Conservation (phyloP, 2,113 vertebrate species). For the Oryctolagus cuniculus region mOryCun1.1 NC_091445.1:66751001-66751500, state of each 20-base stretch:
- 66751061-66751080: not conserved
- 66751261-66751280: not conserved
- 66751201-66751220: too few relatives aligned
- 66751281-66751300: not conserved
- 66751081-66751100: not conserved
- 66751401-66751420: not conserved
- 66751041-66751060: not conserved
- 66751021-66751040: not conserved
- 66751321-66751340: not conserved
- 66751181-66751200: too few relatives aligned
- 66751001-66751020: not conserved
- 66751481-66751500: not conserved
- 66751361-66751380: not conserved
- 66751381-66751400: not conserved
- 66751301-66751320: not conserved
- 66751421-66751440: not conserved
- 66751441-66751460: not conserved
- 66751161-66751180: too few relatives aligned
- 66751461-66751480: not conserved
- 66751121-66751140: too few relatives aligned
- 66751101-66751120: too few relatives aligned
- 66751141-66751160: too few relatives aligned
- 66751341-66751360: not conserved
- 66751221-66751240: constrained; percentile 30
- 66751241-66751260: not conserved